Conservation (phyloP, 2,113 vertebrate species). For the Hydropotes inermis region DNA sequence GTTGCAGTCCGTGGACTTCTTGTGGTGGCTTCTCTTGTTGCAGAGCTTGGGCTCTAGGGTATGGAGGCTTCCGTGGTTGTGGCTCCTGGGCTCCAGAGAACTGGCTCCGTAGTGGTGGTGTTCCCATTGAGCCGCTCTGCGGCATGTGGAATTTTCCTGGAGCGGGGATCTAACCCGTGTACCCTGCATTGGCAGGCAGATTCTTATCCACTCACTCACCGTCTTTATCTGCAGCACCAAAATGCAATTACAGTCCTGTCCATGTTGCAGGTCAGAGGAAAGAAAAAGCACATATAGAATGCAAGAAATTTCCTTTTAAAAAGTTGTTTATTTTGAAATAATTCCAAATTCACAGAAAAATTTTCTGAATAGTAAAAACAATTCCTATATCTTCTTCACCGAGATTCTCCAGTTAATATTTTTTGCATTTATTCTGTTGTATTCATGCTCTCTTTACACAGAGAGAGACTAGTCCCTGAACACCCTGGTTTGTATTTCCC, state of each 20-base stretch:
- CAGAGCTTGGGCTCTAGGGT: background rate
- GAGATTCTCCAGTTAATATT: background rate
- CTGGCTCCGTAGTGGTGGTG: background rate
- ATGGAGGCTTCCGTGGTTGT: background rate
- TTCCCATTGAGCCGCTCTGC: rapidly evolving
- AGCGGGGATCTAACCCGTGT: background rate
- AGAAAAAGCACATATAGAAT: background rate
- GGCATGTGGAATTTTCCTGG: background rate
- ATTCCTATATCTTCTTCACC: background rate
- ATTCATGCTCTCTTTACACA: background rate
- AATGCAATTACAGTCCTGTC: background rate
- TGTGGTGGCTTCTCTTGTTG: background rate
- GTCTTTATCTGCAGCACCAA: background rate
- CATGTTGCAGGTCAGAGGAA: background rate
- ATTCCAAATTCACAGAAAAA: background rate
- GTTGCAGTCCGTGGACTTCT: background rate
- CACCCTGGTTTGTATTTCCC: background rate
- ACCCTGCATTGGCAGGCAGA: background rate
- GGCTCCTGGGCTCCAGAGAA: background rate
- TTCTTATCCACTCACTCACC: background rate
- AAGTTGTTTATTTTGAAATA: background rate
- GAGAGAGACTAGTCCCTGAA: background rate
- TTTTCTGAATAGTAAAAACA: background rate
- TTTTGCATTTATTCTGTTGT: background rate
- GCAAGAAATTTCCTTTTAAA: background rate